Evolutionary conservation across 2,113 vertebrate species (phyloP).

Genomic region (Peromyscus californicus): DNA sequence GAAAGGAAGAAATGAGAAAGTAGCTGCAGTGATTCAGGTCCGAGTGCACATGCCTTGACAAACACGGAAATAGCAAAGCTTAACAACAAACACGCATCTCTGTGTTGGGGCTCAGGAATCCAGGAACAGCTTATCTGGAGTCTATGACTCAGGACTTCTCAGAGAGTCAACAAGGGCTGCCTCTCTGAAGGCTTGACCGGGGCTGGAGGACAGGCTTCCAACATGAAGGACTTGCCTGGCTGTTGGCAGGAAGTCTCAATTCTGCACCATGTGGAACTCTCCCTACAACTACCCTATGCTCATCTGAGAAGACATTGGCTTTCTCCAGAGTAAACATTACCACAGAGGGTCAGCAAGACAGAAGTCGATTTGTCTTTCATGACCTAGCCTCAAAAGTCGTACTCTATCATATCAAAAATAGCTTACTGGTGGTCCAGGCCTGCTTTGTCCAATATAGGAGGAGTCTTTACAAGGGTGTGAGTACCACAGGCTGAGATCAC

Average conservation of each 20-base stretch:
- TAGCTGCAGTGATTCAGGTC: background rate
- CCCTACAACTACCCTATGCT: no score
- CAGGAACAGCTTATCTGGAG: background rate
- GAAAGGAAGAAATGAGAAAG: constrained; percentile 4
- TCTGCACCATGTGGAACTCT: background rate
- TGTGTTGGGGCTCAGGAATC: background rate
- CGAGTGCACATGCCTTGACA: background rate
- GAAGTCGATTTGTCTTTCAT: background rate
- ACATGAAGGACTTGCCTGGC: background rate
- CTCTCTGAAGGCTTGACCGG: background rate
- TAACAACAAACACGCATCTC: background rate
- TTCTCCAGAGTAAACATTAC: background rate
- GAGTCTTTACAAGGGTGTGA: background rate
- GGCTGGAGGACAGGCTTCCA: background rate
- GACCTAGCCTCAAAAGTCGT: background rate
- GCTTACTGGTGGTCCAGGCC: background rate
- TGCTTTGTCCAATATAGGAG: background rate
- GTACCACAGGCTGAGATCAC: background rate
- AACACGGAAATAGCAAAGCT: background rate
- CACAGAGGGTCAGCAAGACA: background rate
- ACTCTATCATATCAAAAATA: constrained; percentile 24
- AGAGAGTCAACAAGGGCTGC: background rate
- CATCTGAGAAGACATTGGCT: background rate
- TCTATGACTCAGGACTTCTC: constrained; percentile 19
- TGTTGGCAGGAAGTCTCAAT: background rate